Evolutionary conservation across 2,113 vertebrate species (phyloP).

Genomic region (Lampris megalopsis): DNA sequence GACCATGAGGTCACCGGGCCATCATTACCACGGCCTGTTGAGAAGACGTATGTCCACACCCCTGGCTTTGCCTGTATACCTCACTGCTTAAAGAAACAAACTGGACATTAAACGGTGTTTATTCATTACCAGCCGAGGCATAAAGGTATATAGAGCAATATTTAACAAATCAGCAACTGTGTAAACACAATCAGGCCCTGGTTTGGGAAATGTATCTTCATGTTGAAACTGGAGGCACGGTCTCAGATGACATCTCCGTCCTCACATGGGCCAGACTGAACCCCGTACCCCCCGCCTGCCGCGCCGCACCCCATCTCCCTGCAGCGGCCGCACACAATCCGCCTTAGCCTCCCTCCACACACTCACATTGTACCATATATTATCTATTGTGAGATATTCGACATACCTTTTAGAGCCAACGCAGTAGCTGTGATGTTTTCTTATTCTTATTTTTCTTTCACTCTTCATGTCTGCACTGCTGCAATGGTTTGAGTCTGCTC

Average conservation of each 20-base stretch:
- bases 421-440: too few species aligned
- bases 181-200: slow-evolving; percentile 78
- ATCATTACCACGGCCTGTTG: slow-evolving; percentile 59
- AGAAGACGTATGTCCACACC: slow-evolving; percentile 68
- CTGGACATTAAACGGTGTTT: slow-evolving; percentile 69
- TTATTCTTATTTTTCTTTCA: too few species aligned
- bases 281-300: slow-evolving; percentile 44
- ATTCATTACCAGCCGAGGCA: slow-evolving; percentile 64
- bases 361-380: background rate
- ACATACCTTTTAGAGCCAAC: too few species aligned
- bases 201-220: slow-evolving; percentile 51
- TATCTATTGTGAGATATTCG: background rate
- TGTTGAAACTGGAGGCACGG: slow-evolving; percentile 69
- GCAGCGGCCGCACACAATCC: slow-evolving; percentile 22
- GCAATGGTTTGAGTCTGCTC: too few species aligned
- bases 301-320: slow-evolving; percentile 40
- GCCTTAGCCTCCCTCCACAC: background rate
- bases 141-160: slow-evolving; percentile 61
- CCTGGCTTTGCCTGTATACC: slow-evolving; percentile 64
- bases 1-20: slow-evolving; percentile 71
- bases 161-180: slow-evolving; percentile 76
- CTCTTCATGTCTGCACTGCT: too few species aligned
- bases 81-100: slow-evolving; percentile 78
- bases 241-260: slow-evolving; percentile 68
- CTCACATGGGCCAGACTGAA: slow-evolving; percentile 55